phyloP scores from a whole-genome alignment of 1,140 invertebrate genomes.

The Lerema accius region DNA sequence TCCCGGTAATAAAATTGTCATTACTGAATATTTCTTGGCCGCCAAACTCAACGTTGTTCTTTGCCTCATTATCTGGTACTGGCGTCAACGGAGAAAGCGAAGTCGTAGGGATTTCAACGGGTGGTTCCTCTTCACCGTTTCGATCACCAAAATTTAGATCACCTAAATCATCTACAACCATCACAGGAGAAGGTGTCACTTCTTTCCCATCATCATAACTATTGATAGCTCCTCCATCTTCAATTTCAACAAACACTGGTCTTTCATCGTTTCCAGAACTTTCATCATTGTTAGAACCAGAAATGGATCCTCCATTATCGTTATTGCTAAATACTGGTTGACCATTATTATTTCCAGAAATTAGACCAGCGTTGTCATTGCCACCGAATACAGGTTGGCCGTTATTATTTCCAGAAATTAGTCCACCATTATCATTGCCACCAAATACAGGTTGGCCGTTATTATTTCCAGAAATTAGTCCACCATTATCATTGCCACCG shows the following conservation, averaged over 20 bases:
- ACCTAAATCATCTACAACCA: conserved; percentile 4
- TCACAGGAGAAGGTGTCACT: neutral
- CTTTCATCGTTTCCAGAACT: conserved; percentile 7
- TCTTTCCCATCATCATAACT: neutral
- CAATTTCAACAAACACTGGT: conserved; percentile 17
- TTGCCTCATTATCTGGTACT: conserved; percentile 43
- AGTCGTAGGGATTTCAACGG: neutral
- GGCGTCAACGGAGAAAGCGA: conserved; percentile 46
- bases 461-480: conserved; percentile 1
- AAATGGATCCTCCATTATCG: conserved; percentile 4
- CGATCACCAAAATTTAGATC: conserved; percentile 16
- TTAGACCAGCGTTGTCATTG: neutral
- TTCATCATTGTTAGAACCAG: conserved; percentile 11
- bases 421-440: conserved; percentile 1
- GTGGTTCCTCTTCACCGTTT: conserved; percentile 1
- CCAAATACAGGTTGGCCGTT: neutral
- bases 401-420: conserved; percentile 12
- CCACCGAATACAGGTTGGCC: neutral
- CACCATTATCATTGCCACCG: neutral
- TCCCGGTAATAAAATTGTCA: conserved; percentile 29
- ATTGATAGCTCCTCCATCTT: conserved; percentile 6
- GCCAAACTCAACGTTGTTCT: conserved; percentile 57
- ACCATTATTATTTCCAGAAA: neutral
- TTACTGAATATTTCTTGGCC: conserved; percentile 58
- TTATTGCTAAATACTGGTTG: neutral